Conservation (phyloP, 2,888 invertebrate species). For the Thysanoteuthis rhombus region DNA sequence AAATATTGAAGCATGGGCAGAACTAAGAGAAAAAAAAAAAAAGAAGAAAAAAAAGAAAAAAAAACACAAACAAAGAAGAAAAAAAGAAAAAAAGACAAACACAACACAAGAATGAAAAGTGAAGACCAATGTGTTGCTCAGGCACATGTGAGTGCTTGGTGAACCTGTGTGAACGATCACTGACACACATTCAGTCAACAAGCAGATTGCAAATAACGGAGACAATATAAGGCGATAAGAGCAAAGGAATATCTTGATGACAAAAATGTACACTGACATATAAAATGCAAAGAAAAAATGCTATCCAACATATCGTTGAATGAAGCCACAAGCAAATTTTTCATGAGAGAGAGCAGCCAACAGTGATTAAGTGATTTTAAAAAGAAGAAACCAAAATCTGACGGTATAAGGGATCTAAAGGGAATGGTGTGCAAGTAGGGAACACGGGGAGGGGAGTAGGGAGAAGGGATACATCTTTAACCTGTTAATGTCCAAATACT, state of each 20-base stretch:
- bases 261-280: background rate
- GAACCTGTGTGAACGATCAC: background rate
- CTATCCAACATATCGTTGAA: background rate
- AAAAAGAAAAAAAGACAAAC: background rate
- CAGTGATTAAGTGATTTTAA: background rate
- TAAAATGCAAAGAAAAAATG: background rate
- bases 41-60: background rate
- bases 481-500: no score
- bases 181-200: background rate
- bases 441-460: background rate
- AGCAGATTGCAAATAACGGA: background rate
- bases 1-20: background rate
- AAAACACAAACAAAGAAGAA: background rate
- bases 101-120: background rate
- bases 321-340: conserved; percentile 25
- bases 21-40: background rate
- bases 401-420: background rate
- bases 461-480: background rate
- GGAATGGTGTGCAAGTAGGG: background rate
- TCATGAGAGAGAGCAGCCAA: conserved; percentile 26
- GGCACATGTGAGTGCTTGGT: background rate
- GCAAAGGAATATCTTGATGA: background rate
- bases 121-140: background rate
- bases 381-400: background rate
- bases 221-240: background rate